These are phyloP conservation scores for Himalopsyche anomala DNA, from an alignment of 2,888 invertebrate genomes.

Conservation along the genomic window DNA sequence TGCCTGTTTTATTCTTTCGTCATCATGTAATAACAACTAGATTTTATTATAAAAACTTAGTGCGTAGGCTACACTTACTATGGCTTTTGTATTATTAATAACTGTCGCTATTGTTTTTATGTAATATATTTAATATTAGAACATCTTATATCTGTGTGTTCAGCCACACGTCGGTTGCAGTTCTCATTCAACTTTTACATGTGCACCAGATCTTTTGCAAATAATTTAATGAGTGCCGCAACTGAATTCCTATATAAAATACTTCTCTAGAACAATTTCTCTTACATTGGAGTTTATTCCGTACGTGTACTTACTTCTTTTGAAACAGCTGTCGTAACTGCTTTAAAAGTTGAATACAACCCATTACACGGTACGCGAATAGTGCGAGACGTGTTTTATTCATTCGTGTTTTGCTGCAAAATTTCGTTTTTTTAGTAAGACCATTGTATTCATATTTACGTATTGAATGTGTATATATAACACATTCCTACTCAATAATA, in stretches of 20 bases:
- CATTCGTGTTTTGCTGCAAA: too few relatives aligned
- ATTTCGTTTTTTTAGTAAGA: neutral
- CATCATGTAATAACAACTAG: too few relatives aligned
- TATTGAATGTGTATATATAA: too few relatives aligned
- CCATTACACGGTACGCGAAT: neutral
- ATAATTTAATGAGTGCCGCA: neutral
- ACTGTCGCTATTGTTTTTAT: too few relatives aligned
- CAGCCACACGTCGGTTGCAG: conserved; percentile 56
- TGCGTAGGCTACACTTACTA: too few relatives aligned
- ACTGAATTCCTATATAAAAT: neutral
- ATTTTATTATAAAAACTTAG: too few relatives aligned
- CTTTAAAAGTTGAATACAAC: neutral
- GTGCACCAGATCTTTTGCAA: conserved; percentile 34
- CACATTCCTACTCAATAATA: too few relatives aligned
- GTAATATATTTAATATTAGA: too few relatives aligned
- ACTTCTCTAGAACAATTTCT: neutral
- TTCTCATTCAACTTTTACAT: conserved; percentile 43
- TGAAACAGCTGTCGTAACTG: conserved; percentile 10
- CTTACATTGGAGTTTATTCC: neutral
- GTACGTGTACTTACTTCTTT: neutral
- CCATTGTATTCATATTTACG: too few relatives aligned
- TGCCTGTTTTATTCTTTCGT: too few relatives aligned
- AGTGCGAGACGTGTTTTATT: too few relatives aligned
- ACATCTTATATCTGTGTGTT: neutral
- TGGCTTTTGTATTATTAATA: too few relatives aligned